These are phyloP conservation scores for Clarias fuscus DNA, from an alignment of 2,797 vertebrate species.

Conservation along the genomic window DNA sequence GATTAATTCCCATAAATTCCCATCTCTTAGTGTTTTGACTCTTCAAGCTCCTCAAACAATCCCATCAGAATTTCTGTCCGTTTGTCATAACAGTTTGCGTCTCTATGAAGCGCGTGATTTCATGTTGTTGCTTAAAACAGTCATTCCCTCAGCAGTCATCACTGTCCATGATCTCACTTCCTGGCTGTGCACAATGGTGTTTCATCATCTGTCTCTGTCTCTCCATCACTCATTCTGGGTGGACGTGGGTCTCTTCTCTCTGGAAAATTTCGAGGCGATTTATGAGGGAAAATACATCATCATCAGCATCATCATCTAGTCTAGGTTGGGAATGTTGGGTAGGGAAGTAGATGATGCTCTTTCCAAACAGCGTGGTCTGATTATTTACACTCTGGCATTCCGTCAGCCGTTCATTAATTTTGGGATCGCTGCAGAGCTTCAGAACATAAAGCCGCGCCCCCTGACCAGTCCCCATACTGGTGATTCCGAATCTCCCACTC, in stretches of 20 bases:
- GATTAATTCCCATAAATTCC: background rate
- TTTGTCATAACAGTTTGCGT: too few species aligned
- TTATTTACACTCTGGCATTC: background rate
- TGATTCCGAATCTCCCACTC: background rate
- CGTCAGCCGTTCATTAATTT: background rate
- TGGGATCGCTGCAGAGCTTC: background rate
- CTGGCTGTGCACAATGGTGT: background rate
- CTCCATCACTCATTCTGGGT: slow-evolving; percentile 7
- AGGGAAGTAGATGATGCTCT: background rate
- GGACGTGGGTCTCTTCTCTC: background rate
- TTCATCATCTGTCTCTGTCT: background rate
- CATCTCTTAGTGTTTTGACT: background rate
- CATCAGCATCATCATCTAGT: background rate
- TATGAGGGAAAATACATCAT: background rate
- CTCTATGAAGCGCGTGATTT: background rate
- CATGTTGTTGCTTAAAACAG: background rate
- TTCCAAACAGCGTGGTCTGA: background rate
- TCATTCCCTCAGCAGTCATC: background rate
- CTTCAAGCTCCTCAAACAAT: background rate
- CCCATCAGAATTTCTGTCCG: background rate
- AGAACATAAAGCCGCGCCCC: background rate
- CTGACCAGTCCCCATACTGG: background rate
- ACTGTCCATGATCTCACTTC: background rate
- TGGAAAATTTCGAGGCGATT: background rate
- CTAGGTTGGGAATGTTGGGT: background rate